Conservation (phyloP, 2,113 vertebrate genomes). For the Nicator chloris region DNA sequence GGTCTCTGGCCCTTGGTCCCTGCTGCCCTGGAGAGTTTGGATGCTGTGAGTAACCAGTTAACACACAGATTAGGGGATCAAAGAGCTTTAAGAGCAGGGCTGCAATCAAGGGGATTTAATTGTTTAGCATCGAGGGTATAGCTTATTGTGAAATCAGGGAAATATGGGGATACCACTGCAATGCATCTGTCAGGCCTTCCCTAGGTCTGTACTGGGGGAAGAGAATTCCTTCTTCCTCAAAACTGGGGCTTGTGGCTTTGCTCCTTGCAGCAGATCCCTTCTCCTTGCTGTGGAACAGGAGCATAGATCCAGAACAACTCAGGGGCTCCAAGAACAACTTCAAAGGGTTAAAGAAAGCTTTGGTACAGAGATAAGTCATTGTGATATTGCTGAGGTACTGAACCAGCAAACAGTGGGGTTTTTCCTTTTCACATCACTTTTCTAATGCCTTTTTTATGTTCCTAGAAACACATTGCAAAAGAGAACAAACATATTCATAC, state of each 20-base stretch:
- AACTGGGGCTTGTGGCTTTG: neutral
- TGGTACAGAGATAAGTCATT: neutral
- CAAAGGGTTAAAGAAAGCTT: neutral
- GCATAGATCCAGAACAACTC: neutral
- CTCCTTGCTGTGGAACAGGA: neutral
- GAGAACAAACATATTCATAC: neutral
- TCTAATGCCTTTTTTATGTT: neutral
- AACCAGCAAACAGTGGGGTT: neutral
- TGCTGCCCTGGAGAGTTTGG: neutral
- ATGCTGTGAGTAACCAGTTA: neutral
- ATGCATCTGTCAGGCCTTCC: neutral
- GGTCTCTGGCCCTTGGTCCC: neutral
- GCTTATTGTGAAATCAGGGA: neutral
- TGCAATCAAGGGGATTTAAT: neutral
- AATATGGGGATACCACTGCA: neutral
- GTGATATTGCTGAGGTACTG: neutral
- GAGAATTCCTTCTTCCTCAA: neutral
- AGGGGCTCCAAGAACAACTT: neutral
- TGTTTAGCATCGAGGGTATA: neutral
- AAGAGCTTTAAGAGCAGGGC: neutral
- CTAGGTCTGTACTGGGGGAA: neutral
- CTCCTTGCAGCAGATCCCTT: neutral
- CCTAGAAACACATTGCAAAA: neutral
- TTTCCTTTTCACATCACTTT: neutral
- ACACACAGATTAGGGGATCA: neutral